Base-by-base conservation (phyloP, 2,888 invertebrate species). In the Acronicta leporina region DNA sequence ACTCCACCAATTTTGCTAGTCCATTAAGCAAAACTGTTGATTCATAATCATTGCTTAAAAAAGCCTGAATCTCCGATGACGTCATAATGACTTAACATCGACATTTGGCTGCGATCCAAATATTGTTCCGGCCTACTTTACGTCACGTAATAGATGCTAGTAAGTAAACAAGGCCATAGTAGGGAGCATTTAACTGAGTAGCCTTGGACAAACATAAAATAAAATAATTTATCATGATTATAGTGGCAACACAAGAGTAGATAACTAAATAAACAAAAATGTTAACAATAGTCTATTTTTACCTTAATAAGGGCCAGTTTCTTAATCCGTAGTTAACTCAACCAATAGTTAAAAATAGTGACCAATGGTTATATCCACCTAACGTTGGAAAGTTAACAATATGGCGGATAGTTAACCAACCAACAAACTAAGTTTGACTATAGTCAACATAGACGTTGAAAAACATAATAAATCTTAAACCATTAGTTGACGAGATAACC, bases 41-140 rank as follows among this genome's bases (percentile, higher is more conserved):
- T 40, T 73, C 73, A 73, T 50, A 60, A 48, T 33, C 50, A 30
- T 45, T 38, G 50, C 52, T 51, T 25, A 40, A 56, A 57, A 70
- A 70, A 53, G 53, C 35, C 5, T 20, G 20, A 20, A 43, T 44
- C 45, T 25, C 48, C 33, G 43, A 44, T 71, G 71, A 74, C 74
- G 74, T 74, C 65, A 74, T 44, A 33, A 6, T 59, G 42, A 54
- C 49, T 51, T 58, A 47, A 54, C 68, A 20, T 51, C 41, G 44
- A 51, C 58, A 55, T 64, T 68, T 64, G 73, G 69, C 60, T 11
- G 3, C 35, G 35, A 55, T 43, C 57, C 72, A 68, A 68, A 72
- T 47, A 43, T 56, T 46, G 50, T 52, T 71, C 50, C 41, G 49
- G 52, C 20, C n/a, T 38, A 38, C 38, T 38, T n/a, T n/a, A 11